Evolutionary conservation across 2,797 vertebrate species (phyloP).

Genomic region (Dermochelys coriacea): DNA sequence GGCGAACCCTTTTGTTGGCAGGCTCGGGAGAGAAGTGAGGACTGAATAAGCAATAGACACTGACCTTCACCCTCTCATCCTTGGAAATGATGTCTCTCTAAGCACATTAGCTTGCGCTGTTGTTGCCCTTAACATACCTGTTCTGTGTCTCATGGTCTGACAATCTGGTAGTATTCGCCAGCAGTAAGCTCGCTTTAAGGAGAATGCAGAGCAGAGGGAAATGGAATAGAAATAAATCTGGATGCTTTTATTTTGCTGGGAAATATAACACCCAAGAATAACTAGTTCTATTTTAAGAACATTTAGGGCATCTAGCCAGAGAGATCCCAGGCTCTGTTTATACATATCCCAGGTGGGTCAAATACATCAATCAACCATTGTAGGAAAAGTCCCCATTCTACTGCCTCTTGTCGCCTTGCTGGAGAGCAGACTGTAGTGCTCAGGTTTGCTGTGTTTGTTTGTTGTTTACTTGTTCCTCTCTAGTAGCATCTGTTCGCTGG

Average conservation of each 20-base stretch:
- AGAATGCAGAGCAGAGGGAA: background rate
- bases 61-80: background rate
- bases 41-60: background rate
- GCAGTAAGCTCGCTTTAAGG: background rate
- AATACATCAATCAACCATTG: background rate
- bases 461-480: conserved; percentile 16
- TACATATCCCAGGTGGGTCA: background rate
- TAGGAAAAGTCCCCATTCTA: background rate
- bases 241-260: background rate
- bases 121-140: background rate
- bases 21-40: background rate
- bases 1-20: background rate
- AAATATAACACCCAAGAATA: background rate
- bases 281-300: background rate
- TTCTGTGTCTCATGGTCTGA: background rate
- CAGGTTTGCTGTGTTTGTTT: background rate
- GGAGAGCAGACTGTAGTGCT: background rate
- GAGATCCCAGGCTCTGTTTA: background rate
- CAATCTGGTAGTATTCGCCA: background rate
- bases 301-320: background rate
- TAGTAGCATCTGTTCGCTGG: conserved; percentile 13
- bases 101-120: background rate
- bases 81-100: background rate
- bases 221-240: background rate
- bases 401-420: background rate